Evolutionary conservation across 92 coral and sea anemone genomes (phyloP).

Genomic region (Blastomussa wellsi): DNA sequence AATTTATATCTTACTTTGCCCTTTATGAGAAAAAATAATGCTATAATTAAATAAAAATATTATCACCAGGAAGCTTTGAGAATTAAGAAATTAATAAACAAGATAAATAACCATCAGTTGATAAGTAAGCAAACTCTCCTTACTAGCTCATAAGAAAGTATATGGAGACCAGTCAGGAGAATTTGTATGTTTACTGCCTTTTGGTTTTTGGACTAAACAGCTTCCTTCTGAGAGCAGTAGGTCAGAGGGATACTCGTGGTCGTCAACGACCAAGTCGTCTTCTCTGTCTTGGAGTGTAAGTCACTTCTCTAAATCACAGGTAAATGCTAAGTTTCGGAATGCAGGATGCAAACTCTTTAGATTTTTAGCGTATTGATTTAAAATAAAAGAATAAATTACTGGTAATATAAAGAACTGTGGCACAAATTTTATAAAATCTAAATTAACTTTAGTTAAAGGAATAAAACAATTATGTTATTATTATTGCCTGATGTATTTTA

Average conservation of each 20-base stretch:
- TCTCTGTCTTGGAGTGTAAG: constrained; percentile 29
- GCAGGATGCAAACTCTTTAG: background rate
- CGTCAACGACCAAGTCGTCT: background rate
- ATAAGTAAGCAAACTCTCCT: background rate
- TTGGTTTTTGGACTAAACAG: constrained; percentile 31
- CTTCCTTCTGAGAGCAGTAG: constrained; percentile 26
- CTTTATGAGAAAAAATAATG: too few relatives aligned
- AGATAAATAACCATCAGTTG: background rate
- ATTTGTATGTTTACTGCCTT: background rate
- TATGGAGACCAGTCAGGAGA: background rate
- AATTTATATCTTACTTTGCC: too few relatives aligned
- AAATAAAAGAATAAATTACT: too few relatives aligned
- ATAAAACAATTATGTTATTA: too few relatives aligned
- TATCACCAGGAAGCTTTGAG: background rate
- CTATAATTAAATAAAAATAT: too few relatives aligned
- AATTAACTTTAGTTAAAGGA: too few relatives aligned
- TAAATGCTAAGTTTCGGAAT: background rate
- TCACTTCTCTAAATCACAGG: constrained; percentile 28
- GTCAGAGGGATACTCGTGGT: constrained; percentile 12
- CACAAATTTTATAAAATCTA: too few relatives aligned
- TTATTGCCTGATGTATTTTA: too few relatives aligned
- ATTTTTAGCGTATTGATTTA: too few relatives aligned
- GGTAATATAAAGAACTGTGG: too few relatives aligned
- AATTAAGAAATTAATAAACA: background rate
- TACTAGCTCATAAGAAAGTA: background rate